A percentile compares a stretch with the other conserved stretches of the same genome.
Conservation (phyloP, 2,888 invertebrate genomes). For the Caenorhabditis sinica region DNA sequence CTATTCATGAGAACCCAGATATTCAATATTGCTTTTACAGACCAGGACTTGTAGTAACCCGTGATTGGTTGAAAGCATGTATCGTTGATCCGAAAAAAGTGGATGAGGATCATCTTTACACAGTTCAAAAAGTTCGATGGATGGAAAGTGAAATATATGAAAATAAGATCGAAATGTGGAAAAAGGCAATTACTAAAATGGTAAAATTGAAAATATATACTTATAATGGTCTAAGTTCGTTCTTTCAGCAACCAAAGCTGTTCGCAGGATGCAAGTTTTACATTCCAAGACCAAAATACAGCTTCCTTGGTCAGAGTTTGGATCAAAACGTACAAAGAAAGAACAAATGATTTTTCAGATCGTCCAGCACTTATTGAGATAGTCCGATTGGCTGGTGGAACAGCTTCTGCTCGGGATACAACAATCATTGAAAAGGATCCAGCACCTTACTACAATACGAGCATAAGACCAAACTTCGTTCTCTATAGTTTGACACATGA, state of each 20-base stretch:
- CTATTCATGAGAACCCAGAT: neutral
- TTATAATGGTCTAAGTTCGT: no score
- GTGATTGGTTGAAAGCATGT: slow-evolving; percentile 56
- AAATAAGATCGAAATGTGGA: slow-evolving; percentile 55
- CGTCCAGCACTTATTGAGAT: slow-evolving; percentile 46
- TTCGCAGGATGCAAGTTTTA: slow-evolving; percentile 70
- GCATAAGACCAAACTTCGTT: slow-evolving; percentile 46
- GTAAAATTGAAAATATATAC: slow-evolving; percentile 1
- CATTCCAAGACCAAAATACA: slow-evolving; percentile 46
- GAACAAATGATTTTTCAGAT: slow-evolving; percentile 28
- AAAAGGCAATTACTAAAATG: slow-evolving; percentile 52
- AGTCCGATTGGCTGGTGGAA: slow-evolving; percentile 51
- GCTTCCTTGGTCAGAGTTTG: slow-evolving; percentile 53
- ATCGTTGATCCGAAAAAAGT: slow-evolving; percentile 38
- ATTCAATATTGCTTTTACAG: no score
- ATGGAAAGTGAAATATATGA: slow-evolving; percentile 53
- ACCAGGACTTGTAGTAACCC: slow-evolving; percentile 50
- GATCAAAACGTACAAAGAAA: neutral
- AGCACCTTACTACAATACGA: slow-evolving; percentile 49
- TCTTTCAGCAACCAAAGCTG: slow-evolving; percentile 67
- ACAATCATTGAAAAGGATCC: slow-evolving; percentile 29
- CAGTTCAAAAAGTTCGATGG: slow-evolving; percentile 53
- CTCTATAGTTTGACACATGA: slow-evolving; percentile 56
- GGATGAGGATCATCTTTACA: slow-evolving; percentile 47
- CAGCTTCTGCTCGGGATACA: slow-evolving; percentile 37